Percentiles rank a stretch among this genome's conserved stretches.
These are phyloP conservation scores for Tribolium madens DNA, from an alignment of 1,140 invertebrate genomes.

Conservation along the genomic window DNA sequence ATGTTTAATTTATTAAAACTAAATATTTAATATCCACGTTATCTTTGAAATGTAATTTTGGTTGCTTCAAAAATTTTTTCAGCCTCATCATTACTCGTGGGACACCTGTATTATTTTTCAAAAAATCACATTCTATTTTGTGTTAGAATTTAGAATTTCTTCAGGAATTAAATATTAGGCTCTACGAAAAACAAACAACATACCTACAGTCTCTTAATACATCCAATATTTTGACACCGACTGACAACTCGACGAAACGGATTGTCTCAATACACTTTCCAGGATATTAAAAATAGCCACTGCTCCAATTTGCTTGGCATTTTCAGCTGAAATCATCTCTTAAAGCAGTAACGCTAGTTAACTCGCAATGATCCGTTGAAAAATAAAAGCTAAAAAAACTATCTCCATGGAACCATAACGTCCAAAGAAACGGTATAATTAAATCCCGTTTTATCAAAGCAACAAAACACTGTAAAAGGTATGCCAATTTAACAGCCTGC, in stretches of 20 bases:
- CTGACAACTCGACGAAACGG: background rate
- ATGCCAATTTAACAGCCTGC: conserved; percentile 14
- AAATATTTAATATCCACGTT: no score
- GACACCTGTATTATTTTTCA: no score
- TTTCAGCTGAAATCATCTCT: conserved; percentile 13
- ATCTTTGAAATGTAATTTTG: no score
- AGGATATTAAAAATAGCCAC: conserved; percentile 13
- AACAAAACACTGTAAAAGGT: conserved; percentile 16
- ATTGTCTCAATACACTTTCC: background rate
- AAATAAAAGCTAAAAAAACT: conserved; percentile 8
- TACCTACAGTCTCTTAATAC: background rate
- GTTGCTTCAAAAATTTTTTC: no score
- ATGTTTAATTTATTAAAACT: no score
- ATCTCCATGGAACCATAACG: conserved; percentile 27
- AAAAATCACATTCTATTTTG: no score
- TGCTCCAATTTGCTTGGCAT: conserved; percentile 19
- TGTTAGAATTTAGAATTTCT: no score
- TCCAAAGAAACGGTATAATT: conserved; percentile 32
- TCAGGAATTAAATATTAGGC: no score
- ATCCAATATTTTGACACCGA: background rate
- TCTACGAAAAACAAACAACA: no score
- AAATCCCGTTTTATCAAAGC: conserved; percentile 34
- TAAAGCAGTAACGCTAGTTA: conserved; percentile 20
- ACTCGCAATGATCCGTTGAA: conserved; percentile 6
- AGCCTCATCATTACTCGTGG: no score